Base-by-base conservation (phyloP, 2,113 vertebrate genomes). In the Campylomormyrus tamandua region DNA sequence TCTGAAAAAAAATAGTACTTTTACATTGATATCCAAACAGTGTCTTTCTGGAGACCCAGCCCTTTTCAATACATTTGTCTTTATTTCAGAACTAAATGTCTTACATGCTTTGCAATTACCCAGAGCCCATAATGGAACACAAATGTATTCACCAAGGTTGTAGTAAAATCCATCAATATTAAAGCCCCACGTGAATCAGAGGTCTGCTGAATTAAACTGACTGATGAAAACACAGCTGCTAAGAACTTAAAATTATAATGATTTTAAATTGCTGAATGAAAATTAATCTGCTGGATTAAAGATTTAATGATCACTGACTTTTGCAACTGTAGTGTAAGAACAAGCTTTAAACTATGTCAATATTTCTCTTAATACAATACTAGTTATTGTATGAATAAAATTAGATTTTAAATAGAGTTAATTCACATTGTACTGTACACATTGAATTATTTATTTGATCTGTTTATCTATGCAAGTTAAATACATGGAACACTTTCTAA, bases 111-210 rank as follows among this genome's bases (percentile, higher is more conserved):
- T 17, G 15, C 70, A 77, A 17, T 77, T 77, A 77, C 35, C 35
- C 74, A 80, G 74, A 80, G 35, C 35, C 31, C 74, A 80, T 80
- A 80, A 80, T 80, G 74, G 74, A 80, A 42, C 3, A 80, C 74
- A 80, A 80, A 42, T 42, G 35, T 80, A 80, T 80, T 19, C 15
- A 19, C 74, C 74, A 80, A 70, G 62, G 62, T 70, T 70, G n/a
- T 70, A 70, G 27, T 31, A 70, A 80, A 80, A 77, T 77, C 70
- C 70, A 77, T 77, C 70, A 77, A 77, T 77, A 77, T 77, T 77
- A 77, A 77, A 77, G 13, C 31, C 39, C 31, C 70, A 77, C 5
- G 31, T 77, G 70, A 39, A 31, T 39, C 27, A 39, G 70, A 77
- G 31, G 5, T 77, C 27, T 39, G 35, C 70, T 39, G 1, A 77